Percentiles rank a stretch among this genome's conserved stretches.
These are phyloP conservation scores for Trichogramma evanescens DNA, from an alignment of 2,888 invertebrate species.

Conservation along the genomic window DNA sequence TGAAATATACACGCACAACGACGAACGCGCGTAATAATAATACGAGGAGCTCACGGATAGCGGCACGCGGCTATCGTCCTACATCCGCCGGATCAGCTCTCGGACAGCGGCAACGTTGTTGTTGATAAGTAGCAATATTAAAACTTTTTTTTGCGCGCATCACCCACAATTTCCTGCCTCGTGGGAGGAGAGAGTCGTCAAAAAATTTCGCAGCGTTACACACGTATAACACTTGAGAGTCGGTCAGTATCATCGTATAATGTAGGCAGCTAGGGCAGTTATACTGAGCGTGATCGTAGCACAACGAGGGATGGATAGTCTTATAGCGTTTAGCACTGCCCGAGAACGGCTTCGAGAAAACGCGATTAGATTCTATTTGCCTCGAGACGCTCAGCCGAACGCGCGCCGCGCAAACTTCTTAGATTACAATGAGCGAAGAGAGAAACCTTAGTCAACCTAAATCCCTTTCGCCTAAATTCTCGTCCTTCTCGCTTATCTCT, in stretches of 20 bases:
- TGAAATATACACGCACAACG: too few species aligned
- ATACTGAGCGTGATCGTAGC: slow-evolving; percentile 1
- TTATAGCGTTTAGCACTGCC: neutral
- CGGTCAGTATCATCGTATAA: neutral
- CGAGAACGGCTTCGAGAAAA: slow-evolving; percentile 21
- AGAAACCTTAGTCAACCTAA: slow-evolving; percentile 42
- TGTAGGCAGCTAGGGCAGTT: neutral
- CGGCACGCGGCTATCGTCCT: slow-evolving; percentile 22
- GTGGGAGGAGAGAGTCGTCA: too few species aligned
- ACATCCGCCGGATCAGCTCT: slow-evolving; percentile 47
- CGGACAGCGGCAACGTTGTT: slow-evolving; percentile 31
- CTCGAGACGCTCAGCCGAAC: slow-evolving; percentile 20
- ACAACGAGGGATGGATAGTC: too few species aligned
- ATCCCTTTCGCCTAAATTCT: slow-evolving; percentile 37
- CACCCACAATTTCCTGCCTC: too few species aligned
- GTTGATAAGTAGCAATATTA: too few species aligned
- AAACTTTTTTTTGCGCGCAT: too few species aligned
- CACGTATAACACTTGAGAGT: too few species aligned
- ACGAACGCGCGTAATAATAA: too few species aligned
- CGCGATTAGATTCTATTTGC: slow-evolving; percentile 19
- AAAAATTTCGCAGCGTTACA: too few species aligned
- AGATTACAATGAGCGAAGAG: slow-evolving; percentile 32
- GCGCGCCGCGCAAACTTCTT: slow-evolving; percentile 28
- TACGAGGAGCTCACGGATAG: too few species aligned
- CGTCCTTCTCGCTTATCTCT: slow-evolving; percentile 27